These are phyloP conservation scores for Drosophila prosaltans DNA, from an alignment of 1,140 invertebrate species.

Conservation along the genomic window DNA sequence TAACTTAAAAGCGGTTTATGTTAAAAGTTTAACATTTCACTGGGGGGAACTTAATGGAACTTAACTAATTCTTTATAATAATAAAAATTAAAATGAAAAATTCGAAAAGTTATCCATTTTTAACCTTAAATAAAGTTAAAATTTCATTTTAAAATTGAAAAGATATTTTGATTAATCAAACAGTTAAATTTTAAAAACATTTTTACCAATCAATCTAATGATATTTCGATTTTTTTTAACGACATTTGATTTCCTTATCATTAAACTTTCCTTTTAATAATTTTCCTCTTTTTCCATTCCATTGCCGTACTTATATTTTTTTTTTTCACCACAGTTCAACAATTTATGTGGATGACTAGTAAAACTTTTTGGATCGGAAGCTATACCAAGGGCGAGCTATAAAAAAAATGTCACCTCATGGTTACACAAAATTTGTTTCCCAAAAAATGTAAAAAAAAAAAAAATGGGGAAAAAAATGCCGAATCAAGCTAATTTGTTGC, in stretches of 20 bases:
- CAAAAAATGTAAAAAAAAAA: neutral
- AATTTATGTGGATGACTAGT: slow-evolving; percentile 69
- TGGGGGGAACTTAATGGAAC: too few species aligned
- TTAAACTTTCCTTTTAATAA: neutral
- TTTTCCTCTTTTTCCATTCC: neutral
- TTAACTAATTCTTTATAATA: too few species aligned
- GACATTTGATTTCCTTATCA: neutral
- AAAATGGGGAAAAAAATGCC: neutral
- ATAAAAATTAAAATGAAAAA: too few species aligned
- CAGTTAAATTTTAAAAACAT: too few species aligned
- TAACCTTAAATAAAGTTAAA: too few species aligned
- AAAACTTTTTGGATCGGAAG: slow-evolving; percentile 35
- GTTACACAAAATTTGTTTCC: slow-evolving; percentile 5
- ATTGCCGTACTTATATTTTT: neutral
- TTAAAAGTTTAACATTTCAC: too few species aligned
- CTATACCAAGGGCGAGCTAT: slow-evolving; percentile 23
- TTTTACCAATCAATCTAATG: too few species aligned
- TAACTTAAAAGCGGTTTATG: too few species aligned
- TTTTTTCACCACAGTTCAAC: neutral
- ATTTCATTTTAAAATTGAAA: too few species aligned
- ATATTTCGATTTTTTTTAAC: too few species aligned
- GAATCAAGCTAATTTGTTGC: slow-evolving; percentile 75
- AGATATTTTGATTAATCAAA: too few species aligned
- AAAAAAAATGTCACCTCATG: slow-evolving; percentile 48
- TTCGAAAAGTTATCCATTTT: too few species aligned